phyloP scores from a whole-genome alignment of 2,113 vertebrate species.

The Sylvietta virens region DNA sequence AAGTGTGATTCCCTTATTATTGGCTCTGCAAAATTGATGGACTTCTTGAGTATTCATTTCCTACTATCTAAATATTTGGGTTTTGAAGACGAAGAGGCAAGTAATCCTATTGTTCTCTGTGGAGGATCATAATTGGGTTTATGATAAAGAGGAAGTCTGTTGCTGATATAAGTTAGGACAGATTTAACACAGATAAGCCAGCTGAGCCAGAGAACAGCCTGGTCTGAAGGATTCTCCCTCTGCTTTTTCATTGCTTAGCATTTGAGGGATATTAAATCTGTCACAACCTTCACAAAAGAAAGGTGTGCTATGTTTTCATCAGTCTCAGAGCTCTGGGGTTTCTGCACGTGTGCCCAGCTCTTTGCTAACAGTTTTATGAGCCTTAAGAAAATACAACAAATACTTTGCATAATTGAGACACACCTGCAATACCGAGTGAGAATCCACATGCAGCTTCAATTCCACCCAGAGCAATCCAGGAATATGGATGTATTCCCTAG shows the following conservation, averaged over 20 bases:
- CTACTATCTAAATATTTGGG: conserved; percentile 22
- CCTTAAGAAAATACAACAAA: neutral
- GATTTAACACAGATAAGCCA: neutral
- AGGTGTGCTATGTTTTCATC: neutral
- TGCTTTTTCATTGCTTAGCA: neutral
- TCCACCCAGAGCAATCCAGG: neutral
- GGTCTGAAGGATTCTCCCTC: neutral
- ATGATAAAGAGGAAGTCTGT: neutral
- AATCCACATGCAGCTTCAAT: neutral
- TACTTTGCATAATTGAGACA: neutral
- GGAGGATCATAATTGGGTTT: neutral
- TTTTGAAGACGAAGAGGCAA: neutral
- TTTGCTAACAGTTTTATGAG: neutral
- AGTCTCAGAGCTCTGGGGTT: neutral
- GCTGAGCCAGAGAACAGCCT: neutral
- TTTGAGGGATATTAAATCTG: neutral
- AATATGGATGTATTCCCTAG: neutral
- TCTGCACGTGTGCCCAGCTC: neutral
- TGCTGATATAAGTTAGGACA: neutral
- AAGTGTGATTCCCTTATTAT: neutral
- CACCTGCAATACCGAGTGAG: neutral
- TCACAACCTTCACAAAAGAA: neutral
- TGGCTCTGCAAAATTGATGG: neutral
- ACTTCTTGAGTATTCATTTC: neutral
- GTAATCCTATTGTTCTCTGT: neutral